Conservation (phyloP, 2,797 vertebrate species). For the Crypturellus tataupa region DNA sequence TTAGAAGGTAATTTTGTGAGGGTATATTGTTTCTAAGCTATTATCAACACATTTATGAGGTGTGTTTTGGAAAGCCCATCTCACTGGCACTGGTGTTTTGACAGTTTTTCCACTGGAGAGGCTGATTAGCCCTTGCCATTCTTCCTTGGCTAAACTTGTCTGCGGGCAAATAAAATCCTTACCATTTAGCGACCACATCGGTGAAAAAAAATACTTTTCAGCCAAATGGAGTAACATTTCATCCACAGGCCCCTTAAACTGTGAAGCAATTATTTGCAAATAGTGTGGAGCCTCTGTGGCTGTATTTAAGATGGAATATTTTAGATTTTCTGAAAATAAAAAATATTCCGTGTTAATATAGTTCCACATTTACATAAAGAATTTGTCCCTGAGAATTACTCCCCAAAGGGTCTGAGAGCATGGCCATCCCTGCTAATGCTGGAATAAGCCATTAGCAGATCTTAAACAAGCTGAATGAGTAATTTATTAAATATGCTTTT, state of each 20-base stretch:
- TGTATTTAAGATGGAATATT: neutral
- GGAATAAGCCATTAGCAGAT: neutral
- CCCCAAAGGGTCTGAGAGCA: neutral
- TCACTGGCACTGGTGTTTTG: neutral
- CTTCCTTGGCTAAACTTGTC: neutral
- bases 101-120: neutral
- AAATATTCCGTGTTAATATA: neutral
- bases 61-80: neutral
- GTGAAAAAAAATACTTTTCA: neutral
- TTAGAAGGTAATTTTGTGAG: neutral
- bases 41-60: neutral
- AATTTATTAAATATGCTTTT: too few species aligned
- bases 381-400: neutral
- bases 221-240: neutral
- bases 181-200: neutral
- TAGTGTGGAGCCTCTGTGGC: neutral
- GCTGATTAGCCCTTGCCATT: neutral
- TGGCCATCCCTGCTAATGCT: neutral
- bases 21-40: neutral
- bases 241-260: neutral
- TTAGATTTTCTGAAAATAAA: neutral
- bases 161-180: neutral
- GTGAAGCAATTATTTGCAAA: neutral
- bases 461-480: neutral
- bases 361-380: neutral